Conservation (phyloP, 2,888 invertebrate species). For the Argyresthia albistria region DNA sequence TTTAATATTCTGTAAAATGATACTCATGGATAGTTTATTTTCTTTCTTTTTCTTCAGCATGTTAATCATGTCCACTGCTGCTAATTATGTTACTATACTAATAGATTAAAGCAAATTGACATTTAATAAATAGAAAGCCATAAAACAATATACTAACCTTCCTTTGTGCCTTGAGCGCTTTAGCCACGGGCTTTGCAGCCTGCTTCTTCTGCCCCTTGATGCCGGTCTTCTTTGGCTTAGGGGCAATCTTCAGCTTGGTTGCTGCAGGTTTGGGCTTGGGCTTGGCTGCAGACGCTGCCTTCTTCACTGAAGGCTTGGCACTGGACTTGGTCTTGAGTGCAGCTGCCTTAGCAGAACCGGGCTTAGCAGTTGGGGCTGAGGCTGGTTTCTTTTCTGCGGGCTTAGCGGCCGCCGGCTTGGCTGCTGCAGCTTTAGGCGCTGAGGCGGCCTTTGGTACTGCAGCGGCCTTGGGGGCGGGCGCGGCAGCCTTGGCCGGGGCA, state of each 20-base stretch:
- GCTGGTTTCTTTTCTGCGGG: conserved; percentile 56
- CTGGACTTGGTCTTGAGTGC: conserved; percentile 63
- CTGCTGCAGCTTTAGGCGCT: conserved; percentile 30
- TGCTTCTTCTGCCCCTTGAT: conserved; percentile 69
- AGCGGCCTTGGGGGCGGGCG: conserved; percentile 67
- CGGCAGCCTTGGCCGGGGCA: conserved; percentile 49
- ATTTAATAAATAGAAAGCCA: no score
- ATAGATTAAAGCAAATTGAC: no score
- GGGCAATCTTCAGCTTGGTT: conserved; percentile 62
- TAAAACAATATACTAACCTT: conserved; percentile 73
- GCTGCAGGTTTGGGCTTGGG: conserved; percentile 66
- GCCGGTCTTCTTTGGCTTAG: conserved; percentile 70
- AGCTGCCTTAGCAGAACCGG: conserved; percentile 67
- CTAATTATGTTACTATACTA: no score
- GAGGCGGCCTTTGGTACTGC: conserved; percentile 40
- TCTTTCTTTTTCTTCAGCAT: no score
- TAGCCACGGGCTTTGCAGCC: conserved; percentile 73
- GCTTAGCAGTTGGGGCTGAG: conserved; percentile 50
- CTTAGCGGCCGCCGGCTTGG: conserved; percentile 58
- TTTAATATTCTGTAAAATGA: no score
- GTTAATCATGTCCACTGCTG: neutral
- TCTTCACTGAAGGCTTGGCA: conserved; percentile 65
- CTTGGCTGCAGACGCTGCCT: conserved; percentile 60
- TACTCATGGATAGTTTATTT: no score
- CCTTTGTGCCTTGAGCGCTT: conserved; percentile 88